Evolutionary conservation across 2,797 vertebrate species (phyloP).

Genomic region (Harpagifer antarcticus): DNA sequence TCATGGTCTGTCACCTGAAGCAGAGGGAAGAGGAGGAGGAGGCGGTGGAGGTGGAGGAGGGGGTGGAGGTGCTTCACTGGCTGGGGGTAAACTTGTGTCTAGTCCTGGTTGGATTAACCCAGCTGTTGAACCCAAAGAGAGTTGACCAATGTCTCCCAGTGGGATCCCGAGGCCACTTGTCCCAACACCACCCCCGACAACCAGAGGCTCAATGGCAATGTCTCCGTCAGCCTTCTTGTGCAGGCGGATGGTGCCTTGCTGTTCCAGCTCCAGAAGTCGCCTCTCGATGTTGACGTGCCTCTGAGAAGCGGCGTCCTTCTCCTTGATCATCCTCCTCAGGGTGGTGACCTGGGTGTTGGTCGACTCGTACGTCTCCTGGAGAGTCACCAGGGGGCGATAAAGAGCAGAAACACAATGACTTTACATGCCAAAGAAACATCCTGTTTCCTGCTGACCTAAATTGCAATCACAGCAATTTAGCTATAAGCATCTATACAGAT

Average conservation of each 20-base stretch:
- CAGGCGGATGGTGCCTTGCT: conserved; percentile 85
- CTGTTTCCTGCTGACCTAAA: conserved; percentile 75
- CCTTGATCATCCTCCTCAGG: conserved; percentile 93
- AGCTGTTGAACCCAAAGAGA: conserved; percentile 58
- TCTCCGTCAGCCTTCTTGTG: conserved; percentile 86
- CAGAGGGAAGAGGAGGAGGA: conserved; percentile 87
- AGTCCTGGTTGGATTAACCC: conserved; percentile 63
- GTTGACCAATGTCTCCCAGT: conserved; percentile 67
- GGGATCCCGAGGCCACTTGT: conserved; percentile 59
- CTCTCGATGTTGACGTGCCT: conserved; percentile 89
- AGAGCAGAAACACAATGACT: conserved; percentile 63
- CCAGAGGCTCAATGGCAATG: conserved; percentile 83
- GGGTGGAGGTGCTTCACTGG: conserved; percentile 86
- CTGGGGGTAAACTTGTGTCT: conserved; percentile 75
- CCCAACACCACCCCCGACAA: conserved; percentile 26
- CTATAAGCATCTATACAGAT: conserved; percentile 55
- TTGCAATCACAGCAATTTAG: conserved; percentile 68
- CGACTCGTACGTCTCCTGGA: conserved; percentile 94
- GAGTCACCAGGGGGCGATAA: conserved; percentile 67
- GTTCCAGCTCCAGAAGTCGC: conserved; percentile 83
- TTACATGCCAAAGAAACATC: conserved; percentile 64
- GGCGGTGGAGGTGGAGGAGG: conserved; percentile 86
- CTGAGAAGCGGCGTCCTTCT: conserved; percentile 95
- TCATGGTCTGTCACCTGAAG: conserved; percentile 82
- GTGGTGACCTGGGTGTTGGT: conserved; percentile 95